Evolutionary conservation across 1,140 invertebrate genomes (phyloP).

Genomic region (Heterodera carotae): DNA sequence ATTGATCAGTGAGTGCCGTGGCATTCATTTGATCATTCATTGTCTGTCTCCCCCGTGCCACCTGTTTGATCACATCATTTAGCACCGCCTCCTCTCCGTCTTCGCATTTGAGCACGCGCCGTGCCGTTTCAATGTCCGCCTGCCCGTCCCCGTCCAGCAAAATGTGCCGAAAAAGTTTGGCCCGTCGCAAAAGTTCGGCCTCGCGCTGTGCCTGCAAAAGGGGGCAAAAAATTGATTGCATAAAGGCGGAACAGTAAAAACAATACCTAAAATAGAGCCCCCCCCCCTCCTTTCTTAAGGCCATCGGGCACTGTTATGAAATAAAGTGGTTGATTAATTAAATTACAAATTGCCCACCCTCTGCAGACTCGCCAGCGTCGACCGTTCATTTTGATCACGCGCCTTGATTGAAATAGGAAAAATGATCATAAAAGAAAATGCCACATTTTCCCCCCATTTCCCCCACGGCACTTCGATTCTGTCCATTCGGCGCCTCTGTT

Average conservation of each 20-base stretch:
- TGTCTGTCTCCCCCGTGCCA: background rate
- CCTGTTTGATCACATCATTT: slow-evolving; percentile 37
- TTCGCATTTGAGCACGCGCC: slow-evolving; percentile 27
- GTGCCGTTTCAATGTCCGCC: background rate
- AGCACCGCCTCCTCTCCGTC: slow-evolving; percentile 22
- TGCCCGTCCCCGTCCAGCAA: slow-evolving; percentile 16
- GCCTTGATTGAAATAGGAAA: background rate
- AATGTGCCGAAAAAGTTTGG: slow-evolving; percentile 40
- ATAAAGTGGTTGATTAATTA: no score
- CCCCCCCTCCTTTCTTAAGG: no score
- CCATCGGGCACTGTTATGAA: no score
- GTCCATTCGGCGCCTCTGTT: slow-evolving; percentile 21
- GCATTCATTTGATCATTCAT: background rate
- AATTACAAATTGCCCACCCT: slow-evolving; percentile 1
- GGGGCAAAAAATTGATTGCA: no score
- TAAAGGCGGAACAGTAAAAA: background rate
- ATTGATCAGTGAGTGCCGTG: no score
- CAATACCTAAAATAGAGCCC: no score
- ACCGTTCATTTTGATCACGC: slow-evolving; percentile 13
- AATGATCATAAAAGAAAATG: no score
- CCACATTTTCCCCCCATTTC: background rate
- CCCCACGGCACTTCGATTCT: slow-evolving; percentile 3
- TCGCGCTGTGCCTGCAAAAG: slow-evolving; percentile 26
- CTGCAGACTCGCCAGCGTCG: slow-evolving; percentile 10
- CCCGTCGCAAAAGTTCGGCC: slow-evolving; percentile 37